These are phyloP conservation scores for Idris sp. DNA, from an alignment of 1,140 invertebrate species.

Conservation along the genomic window DNA sequence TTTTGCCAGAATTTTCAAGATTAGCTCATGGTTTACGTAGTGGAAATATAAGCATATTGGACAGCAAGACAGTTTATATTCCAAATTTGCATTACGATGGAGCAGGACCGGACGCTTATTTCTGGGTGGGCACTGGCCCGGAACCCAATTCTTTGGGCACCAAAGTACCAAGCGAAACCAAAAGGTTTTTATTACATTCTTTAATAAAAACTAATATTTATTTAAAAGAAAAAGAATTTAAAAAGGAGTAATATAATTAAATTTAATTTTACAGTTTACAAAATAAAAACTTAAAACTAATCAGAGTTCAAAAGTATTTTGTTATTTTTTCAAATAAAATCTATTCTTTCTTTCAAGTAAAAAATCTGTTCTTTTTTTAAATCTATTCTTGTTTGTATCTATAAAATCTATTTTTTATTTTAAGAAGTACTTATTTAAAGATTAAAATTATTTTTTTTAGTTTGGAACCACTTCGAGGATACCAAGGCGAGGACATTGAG, in stretches of 20 bases:
- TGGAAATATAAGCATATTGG: conserved; percentile 92
- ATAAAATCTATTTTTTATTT: too few relatives aligned
- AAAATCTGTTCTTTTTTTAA: too few relatives aligned
- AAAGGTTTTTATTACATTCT: too few relatives aligned
- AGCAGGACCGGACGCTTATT: conserved; percentile 92
- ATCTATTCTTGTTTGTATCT: too few relatives aligned
- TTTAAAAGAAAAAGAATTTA: neutral
- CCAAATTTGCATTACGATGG: conserved; percentile 95
- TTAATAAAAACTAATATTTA: conserved; percentile 15
- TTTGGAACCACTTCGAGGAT: conserved; percentile 86
- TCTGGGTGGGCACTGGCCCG: conserved; percentile 93
- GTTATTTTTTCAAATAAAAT: neutral
- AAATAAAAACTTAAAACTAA: too few relatives aligned
- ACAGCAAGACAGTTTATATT: conserved; percentile 95
- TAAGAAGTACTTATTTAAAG: too few relatives aligned
- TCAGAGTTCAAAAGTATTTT: neutral
- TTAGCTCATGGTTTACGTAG: conserved; percentile 91
- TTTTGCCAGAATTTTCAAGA: conserved; percentile 90
- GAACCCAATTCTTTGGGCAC: conserved; percentile 89
- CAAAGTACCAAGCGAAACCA: conserved; percentile 93
- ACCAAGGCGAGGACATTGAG: conserved; percentile 94
- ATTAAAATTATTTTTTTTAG: too few relatives aligned
- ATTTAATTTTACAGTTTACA: too few relatives aligned
- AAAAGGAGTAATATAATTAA: too few relatives aligned
- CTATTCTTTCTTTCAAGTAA: neutral